These are phyloP conservation scores for Tyrannus savana DNA, from an alignment of 2,113 vertebrate genomes.

Conservation along the genomic window DNA sequence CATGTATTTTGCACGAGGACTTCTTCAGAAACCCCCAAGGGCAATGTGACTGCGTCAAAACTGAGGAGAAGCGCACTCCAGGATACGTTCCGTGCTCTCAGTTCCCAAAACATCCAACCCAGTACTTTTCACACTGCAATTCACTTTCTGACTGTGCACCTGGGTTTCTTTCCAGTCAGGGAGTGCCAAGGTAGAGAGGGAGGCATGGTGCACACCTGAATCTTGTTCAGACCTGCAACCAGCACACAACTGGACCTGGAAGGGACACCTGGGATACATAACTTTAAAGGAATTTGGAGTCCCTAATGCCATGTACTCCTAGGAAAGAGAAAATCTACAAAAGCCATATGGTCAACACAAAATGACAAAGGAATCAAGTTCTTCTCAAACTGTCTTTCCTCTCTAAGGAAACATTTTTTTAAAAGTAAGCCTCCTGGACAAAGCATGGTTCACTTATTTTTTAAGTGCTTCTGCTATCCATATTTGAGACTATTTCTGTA, in stretches of 20 bases:
- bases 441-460: neutral
- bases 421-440: neutral
- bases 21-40: neutral
- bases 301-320: neutral
- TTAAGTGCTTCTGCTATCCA: neutral
- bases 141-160: conserved; percentile 18
- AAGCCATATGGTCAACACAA: neutral
- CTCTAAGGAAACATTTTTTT: neutral
- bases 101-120: neutral
- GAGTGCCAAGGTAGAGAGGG: conserved; percentile 22
- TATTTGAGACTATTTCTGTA: neutral
- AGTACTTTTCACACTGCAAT: neutral
- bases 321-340: neutral
- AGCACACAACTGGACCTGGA: conserved; percentile 23
- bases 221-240: conserved; percentile 50
- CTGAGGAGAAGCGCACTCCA: neutral
- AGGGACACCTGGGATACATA: neutral
- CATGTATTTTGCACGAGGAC: neutral
- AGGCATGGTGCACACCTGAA: conserved; percentile 20
- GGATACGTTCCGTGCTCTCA: neutral
- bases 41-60: neutral
- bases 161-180: conserved; percentile 6
- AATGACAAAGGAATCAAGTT: neutral
- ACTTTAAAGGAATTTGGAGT: neutral
- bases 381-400: neutral